Evolutionary conservation across 2,888 invertebrate species (phyloP).

Genomic region (Drosophila anomelani): DNA sequence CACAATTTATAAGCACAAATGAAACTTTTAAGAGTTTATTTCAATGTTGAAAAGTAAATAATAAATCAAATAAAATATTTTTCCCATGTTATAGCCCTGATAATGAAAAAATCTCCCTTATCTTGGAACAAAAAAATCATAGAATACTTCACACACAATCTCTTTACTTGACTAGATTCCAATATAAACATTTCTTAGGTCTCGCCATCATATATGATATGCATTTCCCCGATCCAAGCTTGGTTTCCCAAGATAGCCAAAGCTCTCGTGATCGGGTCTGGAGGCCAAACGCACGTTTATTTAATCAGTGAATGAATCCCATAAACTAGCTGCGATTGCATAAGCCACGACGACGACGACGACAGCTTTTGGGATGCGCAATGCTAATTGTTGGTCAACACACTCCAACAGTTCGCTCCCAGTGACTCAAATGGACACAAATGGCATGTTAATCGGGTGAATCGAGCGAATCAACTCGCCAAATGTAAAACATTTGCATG

Average conservation of each 20-base stretch:
- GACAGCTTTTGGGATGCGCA: conserved; percentile 31
- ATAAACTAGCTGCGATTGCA: conserved; percentile 47
- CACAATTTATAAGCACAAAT: not conserved
- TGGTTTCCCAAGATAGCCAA: conserved; percentile 4
- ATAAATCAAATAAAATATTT: not conserved
- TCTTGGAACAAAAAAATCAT: not conserved
- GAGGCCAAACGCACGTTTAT: conserved; percentile 49
- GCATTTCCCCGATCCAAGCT: conserved; percentile 7
- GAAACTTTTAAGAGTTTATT: not conserved
- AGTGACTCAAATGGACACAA: conserved; percentile 48
- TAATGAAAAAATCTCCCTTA: not conserved
- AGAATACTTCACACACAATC: not conserved
- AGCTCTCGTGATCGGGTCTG: conserved; percentile 11
- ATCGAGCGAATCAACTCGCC: conserved; percentile 42
- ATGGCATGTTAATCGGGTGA: conserved; percentile 45
- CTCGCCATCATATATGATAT: not conserved
- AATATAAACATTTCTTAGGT: conserved; percentile 3
- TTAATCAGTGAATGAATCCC: conserved; percentile 34
- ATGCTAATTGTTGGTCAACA: conserved; percentile 62
- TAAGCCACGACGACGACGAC: conserved; percentile 20
- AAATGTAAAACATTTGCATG: conserved; percentile 71
- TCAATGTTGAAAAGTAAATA: not conserved
- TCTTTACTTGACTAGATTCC: not conserved
- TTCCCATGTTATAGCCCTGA: not conserved
- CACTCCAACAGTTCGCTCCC: conserved; percentile 10